Conservation (phyloP, 2,888 invertebrate species). For the Clostera curtula region DNA sequence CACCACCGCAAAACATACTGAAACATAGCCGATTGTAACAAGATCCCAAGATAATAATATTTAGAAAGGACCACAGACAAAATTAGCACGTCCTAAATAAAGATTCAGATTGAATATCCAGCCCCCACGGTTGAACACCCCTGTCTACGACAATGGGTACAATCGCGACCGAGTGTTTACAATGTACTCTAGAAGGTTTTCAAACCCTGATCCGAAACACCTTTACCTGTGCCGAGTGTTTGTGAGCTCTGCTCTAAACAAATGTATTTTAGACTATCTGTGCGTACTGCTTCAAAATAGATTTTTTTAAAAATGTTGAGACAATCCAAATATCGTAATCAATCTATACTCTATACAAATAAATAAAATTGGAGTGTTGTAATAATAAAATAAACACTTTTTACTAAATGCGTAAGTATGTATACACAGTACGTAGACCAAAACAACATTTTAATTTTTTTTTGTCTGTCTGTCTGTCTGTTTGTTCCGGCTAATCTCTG, state of each 20-base stretch:
- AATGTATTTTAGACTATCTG: too few relatives aligned
- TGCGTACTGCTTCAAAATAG: too few relatives aligned
- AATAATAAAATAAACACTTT: too few relatives aligned
- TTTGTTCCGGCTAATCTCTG: too few relatives aligned
- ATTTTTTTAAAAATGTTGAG: too few relatives aligned
- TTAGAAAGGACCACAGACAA: conserved; percentile 17
- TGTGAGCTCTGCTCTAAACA: conserved; percentile 15
- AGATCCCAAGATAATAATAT: conserved; percentile 19
- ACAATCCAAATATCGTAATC: too few relatives aligned
- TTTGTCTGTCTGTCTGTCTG: too few relatives aligned
- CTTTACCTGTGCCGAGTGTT: conserved; percentile 44
- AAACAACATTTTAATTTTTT: too few relatives aligned
- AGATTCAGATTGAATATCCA: conserved; percentile 15
- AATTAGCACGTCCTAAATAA: conserved; percentile 29
- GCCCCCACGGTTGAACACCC: conserved; percentile 31
- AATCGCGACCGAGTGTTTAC: conserved; percentile 37
- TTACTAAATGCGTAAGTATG: too few relatives aligned
- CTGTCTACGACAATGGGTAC: conserved; percentile 23
- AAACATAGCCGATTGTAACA: conserved; percentile 9
- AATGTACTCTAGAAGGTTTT: conserved; percentile 36
- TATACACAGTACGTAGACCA: too few relatives aligned
- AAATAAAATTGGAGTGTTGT: too few relatives aligned
- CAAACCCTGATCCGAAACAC: conserved; percentile 35
- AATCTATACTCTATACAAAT: too few relatives aligned
- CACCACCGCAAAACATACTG: conserved; percentile 1